A percentile compares a stretch with the other conserved stretches of the same genome.
Evolutionary conservation across 1,140 invertebrate species (phyloP).

Genomic region (Antheraea pernyi): DNA sequence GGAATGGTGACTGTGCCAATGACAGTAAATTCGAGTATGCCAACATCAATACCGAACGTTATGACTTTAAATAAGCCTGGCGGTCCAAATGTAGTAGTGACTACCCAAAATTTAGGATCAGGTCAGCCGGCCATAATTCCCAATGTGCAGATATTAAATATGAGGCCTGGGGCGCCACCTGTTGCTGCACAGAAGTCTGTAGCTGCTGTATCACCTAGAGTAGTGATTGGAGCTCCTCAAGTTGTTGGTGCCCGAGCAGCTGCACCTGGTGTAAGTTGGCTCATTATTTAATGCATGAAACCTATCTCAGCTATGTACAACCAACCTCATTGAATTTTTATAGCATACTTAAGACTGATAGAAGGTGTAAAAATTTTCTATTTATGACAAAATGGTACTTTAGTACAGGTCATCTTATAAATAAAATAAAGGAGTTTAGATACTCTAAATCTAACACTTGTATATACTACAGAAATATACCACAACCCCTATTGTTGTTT

Average conservation of each 20-base stretch:
- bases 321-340: background rate
- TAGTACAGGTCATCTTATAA: no score
- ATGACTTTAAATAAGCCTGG: slow-evolving; percentile 78
- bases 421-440: no score
- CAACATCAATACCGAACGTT: slow-evolving; percentile 70
- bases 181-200: slow-evolving; percentile 86
- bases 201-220: slow-evolving; percentile 85
- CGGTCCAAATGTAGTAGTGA: slow-evolving; percentile 77
- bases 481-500: no score
- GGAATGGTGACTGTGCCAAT: slow-evolving; percentile 85
- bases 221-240: slow-evolving; percentile 89
- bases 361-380: background rate
- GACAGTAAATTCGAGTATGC: slow-evolving; percentile 81
- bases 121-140: slow-evolving; percentile 82
- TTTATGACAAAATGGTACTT: background rate
- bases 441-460: no score
- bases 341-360: slow-evolving; percentile 6
- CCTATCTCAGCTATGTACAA: background rate
- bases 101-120: slow-evolving; percentile 80
- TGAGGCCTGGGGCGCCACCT: slow-evolving; percentile 85
- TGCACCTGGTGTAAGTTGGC: slow-evolving; percentile 86
- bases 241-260: slow-evolving; percentile 90
- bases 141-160: slow-evolving; percentile 93
- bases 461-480: no score
- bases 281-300: slow-evolving; percentile 10